phyloP scores from a whole-genome alignment of 2,797 vertebrate species.

The Scomberomorus guttatus region DNA sequence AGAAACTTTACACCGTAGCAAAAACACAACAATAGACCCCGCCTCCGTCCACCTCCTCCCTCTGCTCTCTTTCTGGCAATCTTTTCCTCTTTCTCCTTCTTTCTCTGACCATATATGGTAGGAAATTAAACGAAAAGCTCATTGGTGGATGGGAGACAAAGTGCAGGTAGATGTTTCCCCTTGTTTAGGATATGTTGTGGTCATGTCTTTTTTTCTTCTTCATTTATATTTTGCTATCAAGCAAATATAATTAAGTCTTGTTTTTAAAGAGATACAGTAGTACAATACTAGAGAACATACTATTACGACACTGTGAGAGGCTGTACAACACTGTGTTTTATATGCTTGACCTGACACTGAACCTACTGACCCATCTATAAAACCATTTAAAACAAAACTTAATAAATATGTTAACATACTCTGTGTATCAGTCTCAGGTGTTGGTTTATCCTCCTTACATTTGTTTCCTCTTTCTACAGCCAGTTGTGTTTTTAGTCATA shows the following conservation, averaged over 20 bases:
- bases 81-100: conserved; percentile 33
- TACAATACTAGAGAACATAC: not conserved
- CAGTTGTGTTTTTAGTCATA: conserved; percentile 27
- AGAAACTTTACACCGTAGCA: conserved; percentile 73
- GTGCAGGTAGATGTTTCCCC: conserved; percentile 51
- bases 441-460: not conserved
- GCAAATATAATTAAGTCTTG: not conserved
- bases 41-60: conserved; percentile 54
- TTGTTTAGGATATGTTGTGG: conserved; percentile 34
- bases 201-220: not conserved
- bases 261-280: not conserved
- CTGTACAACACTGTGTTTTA: not conserved
- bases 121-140: conserved; percentile 60
- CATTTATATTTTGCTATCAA: not conserved
- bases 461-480: not conserved
- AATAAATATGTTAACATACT: not conserved
- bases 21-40: conserved; percentile 58
- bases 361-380: not conserved
- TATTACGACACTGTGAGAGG: not conserved
- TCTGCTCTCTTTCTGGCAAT: conserved; percentile 43
- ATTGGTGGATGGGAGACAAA: conserved; percentile 67
- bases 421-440: not conserved
- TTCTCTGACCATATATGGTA: conserved; percentile 84
- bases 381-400: not conserved
- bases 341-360: not conserved